phyloP scores from a whole-genome alignment of 2,113 vertebrate species.

The Arvicanthis niloticus region DNA sequence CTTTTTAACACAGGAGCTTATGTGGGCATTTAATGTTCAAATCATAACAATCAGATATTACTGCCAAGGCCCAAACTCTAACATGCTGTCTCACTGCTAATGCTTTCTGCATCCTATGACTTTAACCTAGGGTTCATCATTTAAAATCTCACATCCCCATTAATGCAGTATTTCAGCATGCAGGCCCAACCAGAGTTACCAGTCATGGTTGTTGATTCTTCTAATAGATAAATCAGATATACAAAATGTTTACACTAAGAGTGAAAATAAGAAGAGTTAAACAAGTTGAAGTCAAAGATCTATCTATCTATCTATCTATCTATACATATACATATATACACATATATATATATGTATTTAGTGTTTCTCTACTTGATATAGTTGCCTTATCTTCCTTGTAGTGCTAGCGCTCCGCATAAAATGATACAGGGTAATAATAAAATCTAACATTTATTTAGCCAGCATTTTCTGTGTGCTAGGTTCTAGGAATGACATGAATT shows the following conservation, averaged over 20 bases:
- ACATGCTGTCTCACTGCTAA: background rate
- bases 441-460: constrained; percentile 31
- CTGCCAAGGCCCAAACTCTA: background rate
- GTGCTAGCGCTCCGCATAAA: background rate
- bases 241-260: constrained; percentile 57
- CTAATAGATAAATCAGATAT: background rate
- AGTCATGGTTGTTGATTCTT: constrained; percentile 21
- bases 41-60: background rate
- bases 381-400: constrained; percentile 28
- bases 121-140: background rate
- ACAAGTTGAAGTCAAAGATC: constrained; percentile 27
- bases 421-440: constrained; percentile 24
- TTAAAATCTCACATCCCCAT: background rate
- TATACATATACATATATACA: too few relatives aligned
- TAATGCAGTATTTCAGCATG: constrained; percentile 1
- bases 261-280: constrained; percentile 17
- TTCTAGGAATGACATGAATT: background rate
- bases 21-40: background rate
- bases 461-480: constrained; percentile 40
- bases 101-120: background rate
- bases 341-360: too few relatives aligned
- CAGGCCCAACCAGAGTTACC: constrained; percentile 15
- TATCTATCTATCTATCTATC: too few relatives aligned
- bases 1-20: background rate
- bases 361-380: background rate